Evolutionary conservation across 2,888 invertebrate species (phyloP), one percentile per base, ranked within the genome.

Genomic region (Aphidius colemani): DNA sequence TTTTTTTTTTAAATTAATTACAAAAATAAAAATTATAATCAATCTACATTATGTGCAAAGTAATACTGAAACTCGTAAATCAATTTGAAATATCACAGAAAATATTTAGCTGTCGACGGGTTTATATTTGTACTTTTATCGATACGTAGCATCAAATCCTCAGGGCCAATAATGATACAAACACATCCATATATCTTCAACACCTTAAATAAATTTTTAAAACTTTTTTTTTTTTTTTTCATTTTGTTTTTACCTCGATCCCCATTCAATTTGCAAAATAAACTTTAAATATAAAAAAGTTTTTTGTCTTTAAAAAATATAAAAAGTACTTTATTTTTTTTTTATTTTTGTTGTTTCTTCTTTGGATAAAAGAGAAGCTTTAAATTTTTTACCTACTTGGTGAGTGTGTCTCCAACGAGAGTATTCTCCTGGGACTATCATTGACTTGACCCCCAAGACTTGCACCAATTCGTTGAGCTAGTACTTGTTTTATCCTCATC

Each of bases 401-500:
- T 11, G 13, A 39, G 44, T 44, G 57, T 49, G 62, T 62, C 56
- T 62, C 56, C 45, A 49, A 41, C 11, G 1, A 7, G 45, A 9
- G 18, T 45, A 30, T 45, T 50, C 57, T 50, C 57, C 2, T 8
- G 50, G 57, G 62, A 57, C 56, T 57, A 62, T 57, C 62, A 49
- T 62, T 9, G 61, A 43, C 48, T 50, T 48, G 18, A 48, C 61
- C 49, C 49, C 59, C 46, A 60, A 49, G 18, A 64, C 70, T 70
- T 70, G 65, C 66, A 65, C 61, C 64, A 60, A 50, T 64, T 66
- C 66, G 57, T 58, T 59, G 62, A 65, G 63, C 58, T 53, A 60
- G 63, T 66, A 39, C 45, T 57, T 56, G 45, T 18, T 46, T 11
- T 39, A 57, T 46, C 45, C 44, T 13, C 56, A 45, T 49, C 10